Percentiles rank a stretch among this genome's conserved stretches.
Evolutionary conservation across 1,140 invertebrate genomes (phyloP).

Genomic region (Tribolium castaneum): DNA sequence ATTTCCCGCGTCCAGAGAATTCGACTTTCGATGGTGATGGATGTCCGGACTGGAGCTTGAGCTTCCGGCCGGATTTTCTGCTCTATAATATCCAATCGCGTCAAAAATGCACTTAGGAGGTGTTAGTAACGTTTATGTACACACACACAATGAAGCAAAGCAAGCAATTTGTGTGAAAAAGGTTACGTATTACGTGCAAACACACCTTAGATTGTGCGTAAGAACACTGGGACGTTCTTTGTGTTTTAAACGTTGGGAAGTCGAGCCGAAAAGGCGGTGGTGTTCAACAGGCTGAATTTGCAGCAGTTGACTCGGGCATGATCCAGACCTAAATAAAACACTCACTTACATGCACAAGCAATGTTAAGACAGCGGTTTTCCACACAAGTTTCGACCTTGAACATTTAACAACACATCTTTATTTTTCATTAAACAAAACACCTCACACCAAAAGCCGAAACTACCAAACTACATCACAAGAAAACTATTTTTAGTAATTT

Average conservation of each 20-base stretch:
- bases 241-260: slow-evolving; percentile 61
- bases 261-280: slow-evolving; percentile 60
- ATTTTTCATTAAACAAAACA: no score
- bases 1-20: slow-evolving; percentile 79
- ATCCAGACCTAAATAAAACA: slow-evolving; percentile 80
- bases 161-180: slow-evolving; percentile 19
- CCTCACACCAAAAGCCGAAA: no score
- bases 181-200: slow-evolving; percentile 46
- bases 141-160: slow-evolving; percentile 21
- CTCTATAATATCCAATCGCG: slow-evolving; percentile 43
- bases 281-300: slow-evolving; percentile 68
- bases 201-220: slow-evolving; percentile 57
- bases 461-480: no score
- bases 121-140: not conserved
- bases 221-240: slow-evolving; percentile 61
- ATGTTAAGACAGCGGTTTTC: not conserved
- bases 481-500: no score
- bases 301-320: slow-evolving; percentile 88
- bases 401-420: no score
- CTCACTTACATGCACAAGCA: slow-evolving; percentile 53
- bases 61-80: slow-evolving; percentile 55
- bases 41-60: slow-evolving; percentile 59
- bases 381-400: no score
- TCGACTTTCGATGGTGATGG: slow-evolving; percentile 80
- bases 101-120: not conserved